phyloP scores from a whole-genome alignment of 2,797 vertebrate species.

The Phrynocephalus vlangalii region DNA sequence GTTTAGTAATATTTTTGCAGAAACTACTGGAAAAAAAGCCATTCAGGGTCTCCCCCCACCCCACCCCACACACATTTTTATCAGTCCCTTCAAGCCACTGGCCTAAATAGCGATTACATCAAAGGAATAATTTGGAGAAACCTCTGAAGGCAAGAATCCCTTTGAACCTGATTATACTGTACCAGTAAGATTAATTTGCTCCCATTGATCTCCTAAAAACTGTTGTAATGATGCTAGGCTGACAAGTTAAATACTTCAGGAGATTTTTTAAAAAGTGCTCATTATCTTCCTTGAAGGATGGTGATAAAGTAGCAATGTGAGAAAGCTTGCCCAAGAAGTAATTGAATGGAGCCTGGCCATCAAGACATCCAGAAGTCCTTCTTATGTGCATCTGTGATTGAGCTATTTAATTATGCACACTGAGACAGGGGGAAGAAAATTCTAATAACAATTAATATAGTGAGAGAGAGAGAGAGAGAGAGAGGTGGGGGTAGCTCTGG shows the following conservation, averaged over 20 bases:
- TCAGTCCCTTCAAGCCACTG: constrained; percentile 50
- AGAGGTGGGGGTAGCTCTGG: not conserved
- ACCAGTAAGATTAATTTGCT: constrained; percentile 60
- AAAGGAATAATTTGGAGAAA: constrained; percentile 61
- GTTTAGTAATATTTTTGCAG: constrained; percentile 28
- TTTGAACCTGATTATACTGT: constrained; percentile 50
- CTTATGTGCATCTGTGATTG: constrained; percentile 52
- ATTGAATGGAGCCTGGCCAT: constrained; percentile 49
- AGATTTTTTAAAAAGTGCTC: constrained; percentile 22
- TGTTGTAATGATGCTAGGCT: constrained; percentile 46
- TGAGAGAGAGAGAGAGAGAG: not conserved
- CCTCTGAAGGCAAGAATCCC: constrained; percentile 47
- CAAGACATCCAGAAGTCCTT: constrained; percentile 3
- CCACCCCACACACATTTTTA: constrained; percentile 7
- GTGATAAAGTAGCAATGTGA: constrained; percentile 34
- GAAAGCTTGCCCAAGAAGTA: constrained; percentile 13
- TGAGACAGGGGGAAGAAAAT: constrained; percentile 48
- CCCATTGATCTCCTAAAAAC: constrained; percentile 57
- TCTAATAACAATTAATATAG: constrained; percentile 43
- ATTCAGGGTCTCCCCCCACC: not conserved
- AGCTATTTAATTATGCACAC: constrained; percentile 53
- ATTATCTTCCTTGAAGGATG: constrained; percentile 46
- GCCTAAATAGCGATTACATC: constrained; percentile 52
- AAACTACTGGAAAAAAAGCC: not conserved
- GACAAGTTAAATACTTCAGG: constrained; percentile 55